Conservation (phyloP, 1,140 invertebrate genomes). For the Streblospio benedicti region DNA sequence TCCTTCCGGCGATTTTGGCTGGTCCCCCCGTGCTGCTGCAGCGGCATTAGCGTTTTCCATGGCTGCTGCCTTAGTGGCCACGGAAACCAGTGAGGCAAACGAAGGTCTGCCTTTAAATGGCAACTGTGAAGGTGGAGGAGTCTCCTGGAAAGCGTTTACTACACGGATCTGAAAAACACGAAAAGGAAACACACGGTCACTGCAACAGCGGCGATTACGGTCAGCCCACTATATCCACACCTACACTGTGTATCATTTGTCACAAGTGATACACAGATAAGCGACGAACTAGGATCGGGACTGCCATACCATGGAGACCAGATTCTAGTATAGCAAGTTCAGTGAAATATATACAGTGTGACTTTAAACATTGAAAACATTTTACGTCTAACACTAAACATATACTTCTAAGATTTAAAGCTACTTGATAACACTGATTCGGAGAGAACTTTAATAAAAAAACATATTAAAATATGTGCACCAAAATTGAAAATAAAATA, state of each 20-base stretch:
- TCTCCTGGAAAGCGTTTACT: conserved; percentile 84
- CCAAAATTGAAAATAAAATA: too few species aligned
- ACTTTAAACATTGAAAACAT: too few species aligned
- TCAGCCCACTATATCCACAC: too few species aligned
- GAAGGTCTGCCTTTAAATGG: conserved; percentile 10
- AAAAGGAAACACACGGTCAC: conserved; percentile 22
- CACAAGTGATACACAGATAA: background rate
- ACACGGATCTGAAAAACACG: conserved; percentile 83
- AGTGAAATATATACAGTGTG: background rate
- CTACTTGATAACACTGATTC: too few species aligned
- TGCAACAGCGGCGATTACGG: too few species aligned
- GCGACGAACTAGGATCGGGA: background rate
- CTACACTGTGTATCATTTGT: too few species aligned
- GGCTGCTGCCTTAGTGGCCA: conserved; percentile 13
- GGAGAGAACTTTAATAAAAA: too few species aligned
- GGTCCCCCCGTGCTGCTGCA: too few species aligned
- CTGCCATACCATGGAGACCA: background rate
- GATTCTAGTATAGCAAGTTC: background rate
- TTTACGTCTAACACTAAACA: too few species aligned
- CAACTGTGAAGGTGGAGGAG: conserved; percentile 10
- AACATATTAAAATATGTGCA: too few species aligned
- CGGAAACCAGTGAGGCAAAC: conserved; percentile 14
- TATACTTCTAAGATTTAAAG: too few species aligned
- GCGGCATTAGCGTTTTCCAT: background rate
- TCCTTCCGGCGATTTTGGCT: too few species aligned